Evolutionary conservation across 1,140 invertebrate species (phyloP), one percentile per base, ranked within the genome.

Genomic region (Bombus picipes): DNA sequence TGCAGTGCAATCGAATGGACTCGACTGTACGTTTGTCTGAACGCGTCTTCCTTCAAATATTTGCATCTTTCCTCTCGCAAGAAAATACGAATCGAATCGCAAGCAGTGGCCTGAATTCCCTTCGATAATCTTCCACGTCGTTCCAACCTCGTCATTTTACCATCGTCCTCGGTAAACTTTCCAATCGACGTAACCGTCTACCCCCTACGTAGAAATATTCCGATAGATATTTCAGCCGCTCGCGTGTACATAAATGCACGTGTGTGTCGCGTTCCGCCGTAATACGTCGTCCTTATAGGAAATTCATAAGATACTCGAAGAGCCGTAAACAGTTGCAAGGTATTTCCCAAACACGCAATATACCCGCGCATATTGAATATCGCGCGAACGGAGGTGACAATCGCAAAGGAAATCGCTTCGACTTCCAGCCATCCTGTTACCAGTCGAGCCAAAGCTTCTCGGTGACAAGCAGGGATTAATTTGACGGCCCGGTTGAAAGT

Each of bases 301-400:
- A 83, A 83, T 83, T 77, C 82, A 78, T 83, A 83, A 83, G 65
- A 70, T 77, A 53, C 62, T 83, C 82, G 81, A 25, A 25, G 37
- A 70, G 18, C 43, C 74, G 82, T 77, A 43, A 83, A 83, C 74
- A 78, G 74, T 78, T 78, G 13, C 10, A 59, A 78, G 43, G 65
- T 34, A 41, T 83, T 78, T 62, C 57, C 47, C 37, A 34, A 28
- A 8, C 28, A 25, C 1, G 81, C 81, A 28, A 70, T 68, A 70
- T 68, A 53, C 2, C n/a, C 13, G 2, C 2, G 37, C 43, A n/a
- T 47, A 65, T 83, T 32, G 59, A 66, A 77, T 76, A 57, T 70
- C 62, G 34, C 47, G 74, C n/a, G 81, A 68, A 57, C 43, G 18
- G 34, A 37, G 28, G 39, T 47, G 32, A n/a, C 47, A 76, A 28